Evolutionary conservation across 2,113 vertebrate species (phyloP).

Genomic region (Ictalurus furcatus): DNA sequence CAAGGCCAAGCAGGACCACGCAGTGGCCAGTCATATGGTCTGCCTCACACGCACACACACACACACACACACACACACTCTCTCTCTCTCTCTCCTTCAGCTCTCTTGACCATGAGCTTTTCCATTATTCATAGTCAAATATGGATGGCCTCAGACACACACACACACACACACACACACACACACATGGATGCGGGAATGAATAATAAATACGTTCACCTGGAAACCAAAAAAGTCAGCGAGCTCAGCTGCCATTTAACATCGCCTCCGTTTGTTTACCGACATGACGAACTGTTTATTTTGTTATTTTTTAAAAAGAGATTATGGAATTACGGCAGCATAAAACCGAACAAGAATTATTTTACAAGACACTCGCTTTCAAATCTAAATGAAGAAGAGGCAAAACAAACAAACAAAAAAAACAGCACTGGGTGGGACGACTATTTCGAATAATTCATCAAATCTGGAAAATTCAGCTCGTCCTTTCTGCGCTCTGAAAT

Average conservation of each 20-base stretch:
- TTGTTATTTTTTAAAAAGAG: constrained; percentile 8
- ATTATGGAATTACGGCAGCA: neutral
- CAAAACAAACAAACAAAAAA: too few species aligned
- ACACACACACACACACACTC: constrained; percentile 65
- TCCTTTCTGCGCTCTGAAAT: neutral
- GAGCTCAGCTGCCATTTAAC: constrained; percentile 35
- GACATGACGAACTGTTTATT: neutral
- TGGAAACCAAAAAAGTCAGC: constrained; percentile 68
- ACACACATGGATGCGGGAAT: constrained; percentile 74
- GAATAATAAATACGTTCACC: constrained; percentile 80
- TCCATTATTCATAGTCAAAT: constrained; percentile 82
- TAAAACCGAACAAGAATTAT: constrained; percentile 10
- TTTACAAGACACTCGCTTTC: neutral
- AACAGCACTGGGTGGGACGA: neutral
- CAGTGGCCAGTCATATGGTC: constrained; percentile 47
- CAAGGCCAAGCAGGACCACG: constrained; percentile 49
- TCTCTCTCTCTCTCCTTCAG: constrained; percentile 55
- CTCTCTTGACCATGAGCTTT: constrained; percentile 72
- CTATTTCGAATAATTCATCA: neutral
- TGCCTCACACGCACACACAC: constrained; percentile 21
- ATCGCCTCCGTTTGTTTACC: neutral
- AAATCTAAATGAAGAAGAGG: neutral
- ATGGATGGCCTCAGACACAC: constrained; percentile 58
- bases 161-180: constrained; percentile 27
- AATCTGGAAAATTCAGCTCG: neutral